Percentiles rank a stretch among this genome's conserved stretches.
Conservation (phyloP, 1,140 invertebrate species). For the Macrocentrus cingulum region DNA sequence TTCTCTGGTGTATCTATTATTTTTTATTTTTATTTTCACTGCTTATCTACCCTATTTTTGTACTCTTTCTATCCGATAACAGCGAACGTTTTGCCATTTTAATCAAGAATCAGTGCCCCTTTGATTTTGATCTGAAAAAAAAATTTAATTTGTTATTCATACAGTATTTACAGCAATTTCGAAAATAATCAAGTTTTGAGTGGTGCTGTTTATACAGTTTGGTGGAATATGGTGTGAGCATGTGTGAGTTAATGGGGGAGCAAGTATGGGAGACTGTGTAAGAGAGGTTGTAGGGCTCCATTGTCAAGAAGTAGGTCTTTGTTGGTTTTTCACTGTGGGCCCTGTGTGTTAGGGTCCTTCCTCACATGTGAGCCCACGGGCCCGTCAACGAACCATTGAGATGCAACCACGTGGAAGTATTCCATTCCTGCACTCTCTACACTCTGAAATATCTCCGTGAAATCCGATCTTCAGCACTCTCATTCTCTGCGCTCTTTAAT, state of each 20-base stretch:
- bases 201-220: not conserved
- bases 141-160: too few relatives aligned
- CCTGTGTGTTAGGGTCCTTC: constrained; percentile 7
- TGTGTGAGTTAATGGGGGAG: not conserved
- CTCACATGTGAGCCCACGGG: constrained; percentile 27
- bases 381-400: constrained; percentile 41
- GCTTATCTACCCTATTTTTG: not conserved
- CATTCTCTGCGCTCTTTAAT: not conserved
- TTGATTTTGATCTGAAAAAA: too few relatives aligned
- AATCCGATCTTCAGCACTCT: constrained; percentile 30
- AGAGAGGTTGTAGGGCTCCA: constrained; percentile 1
- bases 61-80: too few relatives aligned
- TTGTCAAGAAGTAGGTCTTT: constrained; percentile 37
- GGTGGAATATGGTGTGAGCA: not conserved
- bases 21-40: constrained; percentile 13
- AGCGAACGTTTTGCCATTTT: too few relatives aligned
- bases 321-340: constrained; percentile 47
- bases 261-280: not conserved
- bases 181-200: not conserved
- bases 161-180: too few relatives aligned
- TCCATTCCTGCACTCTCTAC: constrained; percentile 38
- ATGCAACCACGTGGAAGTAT: constrained; percentile 49
- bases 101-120: too few relatives aligned
- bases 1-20: constrained; percentile 7
- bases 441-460: constrained; percentile 24